phyloP scores from a whole-genome alignment of 2,113 vertebrate genomes.

The Camelus bactrianus region DNA sequence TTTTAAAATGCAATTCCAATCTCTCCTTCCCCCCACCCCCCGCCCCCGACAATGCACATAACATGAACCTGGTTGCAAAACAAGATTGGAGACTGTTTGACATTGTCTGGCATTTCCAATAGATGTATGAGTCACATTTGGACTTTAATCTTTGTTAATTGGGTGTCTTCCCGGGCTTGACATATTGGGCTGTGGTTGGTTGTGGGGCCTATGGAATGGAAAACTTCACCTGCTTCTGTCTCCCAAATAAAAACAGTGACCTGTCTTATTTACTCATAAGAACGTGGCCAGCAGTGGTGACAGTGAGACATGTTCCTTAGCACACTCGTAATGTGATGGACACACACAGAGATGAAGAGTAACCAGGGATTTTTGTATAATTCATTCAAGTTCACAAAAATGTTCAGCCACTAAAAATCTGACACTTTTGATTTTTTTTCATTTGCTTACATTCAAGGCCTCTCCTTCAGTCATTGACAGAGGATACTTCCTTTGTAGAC shows the following conservation, averaged over 20 bases:
- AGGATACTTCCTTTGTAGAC: background rate
- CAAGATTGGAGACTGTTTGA: conserved; percentile 80
- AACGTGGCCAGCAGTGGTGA: background rate
- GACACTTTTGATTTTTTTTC: background rate
- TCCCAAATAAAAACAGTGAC: background rate
- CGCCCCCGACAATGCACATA: conserved; percentile 52
- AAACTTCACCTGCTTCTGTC: conserved; percentile 35
- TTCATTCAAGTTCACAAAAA: background rate
- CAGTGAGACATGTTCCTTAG: background rate
- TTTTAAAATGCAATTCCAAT: conserved; percentile 73
- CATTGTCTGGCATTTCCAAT: conserved; percentile 68
- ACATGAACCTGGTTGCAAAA: conserved; percentile 75
- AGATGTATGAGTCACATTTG: conserved; percentile 85
- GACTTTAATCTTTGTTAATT: conserved; percentile 75
- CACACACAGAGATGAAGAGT: background rate
- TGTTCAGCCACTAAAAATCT: background rate
- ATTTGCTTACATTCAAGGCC: background rate
- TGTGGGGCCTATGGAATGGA: conserved; percentile 9
- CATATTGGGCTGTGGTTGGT: conserved; percentile 13
- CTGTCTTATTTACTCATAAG: conserved; percentile 1
- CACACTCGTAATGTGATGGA: background rate
- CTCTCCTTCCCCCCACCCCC: background rate
- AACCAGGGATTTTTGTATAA: background rate
- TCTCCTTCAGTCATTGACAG: background rate
- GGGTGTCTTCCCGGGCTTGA: conserved; percentile 60